Conservation (phyloP, 2,888 invertebrate genomes). For the Trachelus tabidus region DNA sequence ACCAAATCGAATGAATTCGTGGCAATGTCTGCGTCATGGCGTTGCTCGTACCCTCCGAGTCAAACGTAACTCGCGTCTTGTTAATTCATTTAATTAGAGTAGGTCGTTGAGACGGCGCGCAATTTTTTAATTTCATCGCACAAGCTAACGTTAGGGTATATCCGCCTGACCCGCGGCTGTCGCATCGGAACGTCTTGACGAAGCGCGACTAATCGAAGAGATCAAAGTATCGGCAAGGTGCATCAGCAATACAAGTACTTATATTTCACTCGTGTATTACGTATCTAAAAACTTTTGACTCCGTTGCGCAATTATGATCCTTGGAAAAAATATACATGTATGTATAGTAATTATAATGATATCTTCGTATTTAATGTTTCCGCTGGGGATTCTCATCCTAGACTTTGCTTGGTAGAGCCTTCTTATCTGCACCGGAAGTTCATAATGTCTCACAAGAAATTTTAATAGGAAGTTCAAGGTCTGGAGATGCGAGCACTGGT, state of each 20-base stretch:
- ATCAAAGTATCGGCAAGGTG: no score
- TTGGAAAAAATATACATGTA: neutral
- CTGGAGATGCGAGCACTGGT: neutral
- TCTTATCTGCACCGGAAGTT: slow-evolving; percentile 3
- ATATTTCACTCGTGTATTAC: no score
- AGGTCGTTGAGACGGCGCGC: slow-evolving; percentile 35
- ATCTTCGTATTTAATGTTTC: neutral
- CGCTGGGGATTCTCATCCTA: neutral
- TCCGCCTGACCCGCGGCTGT: no score
- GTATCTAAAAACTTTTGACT: neutral
- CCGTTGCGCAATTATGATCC: neutral
- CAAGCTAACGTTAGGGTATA: no score
- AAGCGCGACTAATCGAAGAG: no score
- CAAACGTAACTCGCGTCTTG: slow-evolving; percentile 37
- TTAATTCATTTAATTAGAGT: slow-evolving; percentile 59
- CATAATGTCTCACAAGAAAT: neutral
- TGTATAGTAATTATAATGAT: no score
- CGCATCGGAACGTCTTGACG: no score
- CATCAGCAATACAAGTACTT: no score
- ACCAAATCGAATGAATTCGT: no score
- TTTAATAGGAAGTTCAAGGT: neutral
- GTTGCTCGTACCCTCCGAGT: slow-evolving; percentile 15
- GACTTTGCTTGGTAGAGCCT: neutral
- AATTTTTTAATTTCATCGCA: slow-evolving; percentile 41
- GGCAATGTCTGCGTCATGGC: no score